Base-by-base conservation (phyloP, 2,888 invertebrate genomes). In the Heliconius hortense region DNA sequence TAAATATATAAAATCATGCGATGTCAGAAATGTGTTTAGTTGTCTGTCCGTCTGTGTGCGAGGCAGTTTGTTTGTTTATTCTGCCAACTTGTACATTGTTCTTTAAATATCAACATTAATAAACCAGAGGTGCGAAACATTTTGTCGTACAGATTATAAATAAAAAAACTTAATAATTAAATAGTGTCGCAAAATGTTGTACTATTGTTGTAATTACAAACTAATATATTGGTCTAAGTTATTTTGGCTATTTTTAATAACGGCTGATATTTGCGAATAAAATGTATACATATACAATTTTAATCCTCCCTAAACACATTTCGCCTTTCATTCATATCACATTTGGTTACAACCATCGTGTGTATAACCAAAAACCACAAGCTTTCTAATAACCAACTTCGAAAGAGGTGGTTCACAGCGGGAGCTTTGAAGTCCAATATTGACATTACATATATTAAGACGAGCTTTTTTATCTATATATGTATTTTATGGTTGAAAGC, bases 381-480 rank as follows among this genome's bases (percentile, higher is more conserved):
- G 93, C 93, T 92, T 92, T 92, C 91, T 90, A 89, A 82, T 80
- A 78, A 79, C 78, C 75, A 77, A 77, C 77, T 81, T 80, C 83
- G 73, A 76, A 77, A 79, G 72, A 78, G 70, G 75, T 75, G 78
- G 79, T 78, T 81, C 82, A 80, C 81, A 79, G 82, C 82, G 81
- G 80, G 80, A 80, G 84, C 77, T 89, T 86, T 82, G 82, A 87
- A 89, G 93, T 94, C 93, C 93, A 93, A 93, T 93, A 93, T 93
- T 93, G 93, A 92, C 88, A 82, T 83, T 84, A 92, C 88, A 82
- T 83, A 83, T 24, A 63, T 31, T 63, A 63, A 81, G 76, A 79
- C 77, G 78, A 80, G 83, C 81, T 82, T 83, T n/a, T 81, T 80
- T 82, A 80, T 66, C 24, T 66, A 66, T 80, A 72, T 83, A 76